These are phyloP conservation scores for Fistularia tabacaria DNA, from an alignment of 2,797 vertebrate genomes.

Conservation along the genomic window DNA sequence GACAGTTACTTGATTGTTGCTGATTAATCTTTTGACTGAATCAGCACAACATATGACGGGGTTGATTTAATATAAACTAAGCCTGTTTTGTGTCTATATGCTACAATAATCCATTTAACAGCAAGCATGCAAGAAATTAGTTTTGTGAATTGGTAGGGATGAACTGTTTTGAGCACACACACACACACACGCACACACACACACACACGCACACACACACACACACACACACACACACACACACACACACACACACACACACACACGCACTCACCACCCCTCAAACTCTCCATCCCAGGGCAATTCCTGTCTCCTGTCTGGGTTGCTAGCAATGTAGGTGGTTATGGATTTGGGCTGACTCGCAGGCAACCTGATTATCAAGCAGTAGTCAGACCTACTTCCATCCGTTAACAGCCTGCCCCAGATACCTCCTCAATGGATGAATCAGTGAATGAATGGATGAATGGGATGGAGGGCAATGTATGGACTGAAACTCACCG, in stretches of 20 bases:
- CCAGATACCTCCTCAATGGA: slow-evolving; percentile 33
- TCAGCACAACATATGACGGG: too few species aligned
- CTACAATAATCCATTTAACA: not conserved
- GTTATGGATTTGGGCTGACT: slow-evolving; percentile 24
- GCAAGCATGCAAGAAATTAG: not conserved
- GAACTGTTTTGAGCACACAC: too few species aligned
- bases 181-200: too few species aligned
- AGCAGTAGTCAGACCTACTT: slow-evolving; percentile 50
- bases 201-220: slow-evolving; percentile 1
- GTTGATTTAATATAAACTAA: too few species aligned
- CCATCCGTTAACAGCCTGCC: slow-evolving; percentile 44
- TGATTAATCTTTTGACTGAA: too few species aligned
- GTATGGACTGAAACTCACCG: slow-evolving; percentile 48
- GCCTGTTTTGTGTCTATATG: too few species aligned
- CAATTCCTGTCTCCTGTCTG: slow-evolving; percentile 50
- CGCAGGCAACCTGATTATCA: slow-evolving; percentile 47
- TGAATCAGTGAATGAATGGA: not conserved
- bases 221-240: not conserved
- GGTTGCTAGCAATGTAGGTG: slow-evolving; percentile 22
- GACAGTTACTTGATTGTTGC: too few species aligned
- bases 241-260: not conserved
- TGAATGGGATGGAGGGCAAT: slow-evolving; percentile 19
- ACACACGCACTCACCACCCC: not conserved
- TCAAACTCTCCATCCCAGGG: slow-evolving; percentile 25
- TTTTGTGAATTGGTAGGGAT: too few species aligned